Evolutionary conservation across 2,888 invertebrate species (phyloP).

Genomic region (Blastobasis adustella): DNA sequence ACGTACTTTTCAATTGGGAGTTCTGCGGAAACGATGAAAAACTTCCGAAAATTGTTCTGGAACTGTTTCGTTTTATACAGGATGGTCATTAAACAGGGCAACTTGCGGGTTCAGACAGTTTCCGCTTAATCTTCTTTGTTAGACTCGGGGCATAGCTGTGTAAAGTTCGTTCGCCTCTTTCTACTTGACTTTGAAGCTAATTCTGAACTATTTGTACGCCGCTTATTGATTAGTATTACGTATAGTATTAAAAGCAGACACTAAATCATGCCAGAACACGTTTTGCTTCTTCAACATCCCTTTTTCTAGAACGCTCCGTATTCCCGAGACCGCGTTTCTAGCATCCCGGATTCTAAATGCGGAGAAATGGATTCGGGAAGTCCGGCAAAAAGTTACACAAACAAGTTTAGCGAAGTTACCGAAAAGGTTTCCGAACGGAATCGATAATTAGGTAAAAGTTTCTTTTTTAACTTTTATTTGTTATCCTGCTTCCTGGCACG

Average conservation of each 20-base stretch:
- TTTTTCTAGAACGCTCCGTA: slow-evolving; percentile 43
- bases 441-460: slow-evolving; percentile 53
- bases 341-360: no score
- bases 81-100: no score
- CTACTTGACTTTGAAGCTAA: no score
- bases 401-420: slow-evolving; percentile 35
- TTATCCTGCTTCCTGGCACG: not conserved
- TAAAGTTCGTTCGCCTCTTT: no score
- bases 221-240: no score
- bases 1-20: slow-evolving; percentile 28
- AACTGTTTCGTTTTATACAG: slow-evolving; percentile 45
- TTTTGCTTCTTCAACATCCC: slow-evolving; percentile 35
- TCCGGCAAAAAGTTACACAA: slow-evolving; percentile 38
- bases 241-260: no score
- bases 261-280: slow-evolving; percentile 32
- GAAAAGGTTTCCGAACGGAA: slow-evolving; percentile 39
- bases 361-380: slow-evolving; percentile 42
- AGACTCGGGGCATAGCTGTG: no score
- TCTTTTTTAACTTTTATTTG: slow-evolving; percentile 36
- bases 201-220: no score
- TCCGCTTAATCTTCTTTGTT: no score
- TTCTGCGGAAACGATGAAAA: slow-evolving; percentile 30
- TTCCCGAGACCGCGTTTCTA: not conserved
- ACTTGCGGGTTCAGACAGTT: no score
- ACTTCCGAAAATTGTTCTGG: slow-evolving; percentile 47